Conservation (phyloP, 2,113 vertebrate genomes). For the Corythornis madagascariensis region DNA sequence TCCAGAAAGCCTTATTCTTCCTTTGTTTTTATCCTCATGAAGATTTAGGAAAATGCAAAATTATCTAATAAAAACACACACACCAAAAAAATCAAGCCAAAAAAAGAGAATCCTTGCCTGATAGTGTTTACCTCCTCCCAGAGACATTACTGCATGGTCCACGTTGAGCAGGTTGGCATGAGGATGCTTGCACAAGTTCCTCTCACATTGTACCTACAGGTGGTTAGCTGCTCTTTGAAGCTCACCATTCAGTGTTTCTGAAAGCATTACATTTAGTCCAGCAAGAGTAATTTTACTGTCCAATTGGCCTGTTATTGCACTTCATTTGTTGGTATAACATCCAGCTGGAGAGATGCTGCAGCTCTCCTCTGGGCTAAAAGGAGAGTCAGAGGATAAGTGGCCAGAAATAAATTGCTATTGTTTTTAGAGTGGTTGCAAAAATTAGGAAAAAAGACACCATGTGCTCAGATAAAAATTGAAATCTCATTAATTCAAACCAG, state of each 20-base stretch:
- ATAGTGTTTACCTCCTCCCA: background rate
- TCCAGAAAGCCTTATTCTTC: background rate
- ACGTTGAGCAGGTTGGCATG: background rate
- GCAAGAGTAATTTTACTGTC: background rate
- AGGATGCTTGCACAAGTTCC: background rate
- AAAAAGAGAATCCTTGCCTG: background rate
- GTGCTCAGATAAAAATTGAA: background rate
- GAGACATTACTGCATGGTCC: background rate
- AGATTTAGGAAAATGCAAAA: background rate
- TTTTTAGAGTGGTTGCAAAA: background rate
- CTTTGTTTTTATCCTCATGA: background rate
- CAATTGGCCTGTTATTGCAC: background rate
- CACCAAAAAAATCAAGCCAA: background rate
- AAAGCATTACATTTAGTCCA: background rate
- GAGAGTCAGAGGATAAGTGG: background rate
- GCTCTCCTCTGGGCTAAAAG: background rate
- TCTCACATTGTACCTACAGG: background rate
- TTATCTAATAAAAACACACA: background rate
- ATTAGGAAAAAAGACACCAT: conserved; percentile 14
- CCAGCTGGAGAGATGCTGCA: background rate
- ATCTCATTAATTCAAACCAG: conserved; percentile 36
- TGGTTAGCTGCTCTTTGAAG: background rate
- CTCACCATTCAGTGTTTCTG: fast-evolving
- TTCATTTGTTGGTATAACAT: background rate
- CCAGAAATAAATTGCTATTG: background rate